Conservation (phyloP, 2,797 vertebrate species). For the Macropodus opercularis region DNA sequence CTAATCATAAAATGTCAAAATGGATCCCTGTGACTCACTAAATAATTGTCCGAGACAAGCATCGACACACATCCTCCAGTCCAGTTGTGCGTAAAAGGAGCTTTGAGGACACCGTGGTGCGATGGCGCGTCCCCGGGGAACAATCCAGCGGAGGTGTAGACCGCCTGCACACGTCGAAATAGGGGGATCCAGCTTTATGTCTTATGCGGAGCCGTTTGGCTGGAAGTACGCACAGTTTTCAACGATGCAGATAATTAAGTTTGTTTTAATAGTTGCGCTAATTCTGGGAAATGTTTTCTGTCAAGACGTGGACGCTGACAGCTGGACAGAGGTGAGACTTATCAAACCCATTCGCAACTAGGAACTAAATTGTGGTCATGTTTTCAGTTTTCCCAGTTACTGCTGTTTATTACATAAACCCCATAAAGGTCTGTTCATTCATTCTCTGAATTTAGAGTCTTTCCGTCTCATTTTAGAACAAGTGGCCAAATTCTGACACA, state of each 20-base stretch:
- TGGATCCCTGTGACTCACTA: constrained; percentile 14
- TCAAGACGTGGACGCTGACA: constrained; percentile 73
- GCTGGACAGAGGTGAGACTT: constrained; percentile 75
- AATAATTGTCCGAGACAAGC: not conserved
- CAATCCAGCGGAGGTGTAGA: constrained; percentile 3
- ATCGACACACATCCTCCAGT: constrained; percentile 15
- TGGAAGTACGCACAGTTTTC: constrained; percentile 28
- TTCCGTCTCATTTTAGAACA: constrained; percentile 65
- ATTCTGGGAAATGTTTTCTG: constrained; percentile 78
- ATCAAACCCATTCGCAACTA: not conserved
- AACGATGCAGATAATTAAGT: constrained; percentile 84
- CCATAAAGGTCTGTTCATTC: too few species aligned
- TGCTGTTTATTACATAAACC: too few species aligned
- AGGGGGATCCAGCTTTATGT: rapidly evolving
- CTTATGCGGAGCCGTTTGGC: not conserved
- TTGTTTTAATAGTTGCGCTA: constrained; percentile 76
- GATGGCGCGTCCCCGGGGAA: not conserved
- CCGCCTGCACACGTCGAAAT: constrained; percentile 2
- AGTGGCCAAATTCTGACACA: constrained; percentile 74
- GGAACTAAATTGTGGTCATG: not conserved
- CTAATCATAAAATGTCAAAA: not conserved
- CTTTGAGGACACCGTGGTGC: not conserved
- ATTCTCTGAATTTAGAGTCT: not conserved
- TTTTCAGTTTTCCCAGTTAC: not conserved
- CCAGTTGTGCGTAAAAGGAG: constrained; percentile 67